Evolutionary conservation across 2,888 invertebrate species (phyloP).

Genomic region (Cantharis nigra): DNA sequence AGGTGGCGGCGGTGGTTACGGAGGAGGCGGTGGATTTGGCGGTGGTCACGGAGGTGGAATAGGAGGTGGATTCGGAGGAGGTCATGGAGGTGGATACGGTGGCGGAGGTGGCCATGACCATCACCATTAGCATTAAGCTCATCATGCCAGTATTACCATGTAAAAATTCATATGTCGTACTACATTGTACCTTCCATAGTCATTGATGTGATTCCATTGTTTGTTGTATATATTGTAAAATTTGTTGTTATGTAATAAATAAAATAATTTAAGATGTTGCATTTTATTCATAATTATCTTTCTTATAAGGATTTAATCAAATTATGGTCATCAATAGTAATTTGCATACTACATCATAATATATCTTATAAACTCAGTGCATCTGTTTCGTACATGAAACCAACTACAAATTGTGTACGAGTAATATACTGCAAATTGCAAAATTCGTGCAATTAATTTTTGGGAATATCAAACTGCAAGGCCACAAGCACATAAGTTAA

Average conservation of each 20-base stretch:
- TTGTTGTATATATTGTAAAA: slow-evolving; percentile 1
- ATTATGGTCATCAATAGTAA: neutral
- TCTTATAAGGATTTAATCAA: neutral
- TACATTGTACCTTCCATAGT: neutral
- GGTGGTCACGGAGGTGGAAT: slow-evolving; percentile 8
- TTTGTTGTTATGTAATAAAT: neutral
- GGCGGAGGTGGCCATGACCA: slow-evolving; percentile 26
- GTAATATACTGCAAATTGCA: neutral
- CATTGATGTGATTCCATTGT: slow-evolving; percentile 5
- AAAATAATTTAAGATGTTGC: neutral
- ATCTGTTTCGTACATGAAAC: neutral
- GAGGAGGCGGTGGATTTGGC: slow-evolving; percentile 11
- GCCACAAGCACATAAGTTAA: slow-evolving; percentile 54
- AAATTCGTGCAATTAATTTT: slow-evolving; percentile 34
- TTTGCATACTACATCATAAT: neutral
- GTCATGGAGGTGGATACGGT: slow-evolving; percentile 4
- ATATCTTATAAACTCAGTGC: neutral
- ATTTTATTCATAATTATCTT: neutral
- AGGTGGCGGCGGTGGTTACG: slow-evolving; percentile 13
- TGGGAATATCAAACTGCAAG: slow-evolving; percentile 52
- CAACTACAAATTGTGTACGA: neutral
- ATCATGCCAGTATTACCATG: neutral
- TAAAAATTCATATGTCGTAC: neutral
- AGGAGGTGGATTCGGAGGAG: neutral
- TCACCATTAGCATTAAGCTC: slow-evolving; percentile 16